These are phyloP conservation scores for Cryptotermes secundus DNA, from an alignment of 1,140 invertebrate genomes.

Conservation along the genomic window DNA sequence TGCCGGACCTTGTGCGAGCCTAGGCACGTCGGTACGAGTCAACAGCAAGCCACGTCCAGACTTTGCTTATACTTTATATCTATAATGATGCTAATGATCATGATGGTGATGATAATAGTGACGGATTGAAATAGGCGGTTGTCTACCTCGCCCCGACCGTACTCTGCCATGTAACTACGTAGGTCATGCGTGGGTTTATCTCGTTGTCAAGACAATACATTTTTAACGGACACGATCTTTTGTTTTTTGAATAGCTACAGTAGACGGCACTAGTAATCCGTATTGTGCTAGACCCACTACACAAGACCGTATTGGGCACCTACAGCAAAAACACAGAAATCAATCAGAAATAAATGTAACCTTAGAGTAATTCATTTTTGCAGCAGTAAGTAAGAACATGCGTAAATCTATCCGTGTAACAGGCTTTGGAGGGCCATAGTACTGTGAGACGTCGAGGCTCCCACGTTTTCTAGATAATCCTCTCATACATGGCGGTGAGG, in stretches of 20 bases:
- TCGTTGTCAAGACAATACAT: conserved; percentile 16
- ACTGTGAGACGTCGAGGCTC: no score
- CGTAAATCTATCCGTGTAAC: no score
- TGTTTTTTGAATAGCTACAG: background rate
- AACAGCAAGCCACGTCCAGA: background rate
- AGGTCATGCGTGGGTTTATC: background rate
- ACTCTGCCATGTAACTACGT: background rate
- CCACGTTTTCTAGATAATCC: no score
- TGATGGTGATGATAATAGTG: background rate
- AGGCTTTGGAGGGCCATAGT: no score
- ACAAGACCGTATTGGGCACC: background rate
- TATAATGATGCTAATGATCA: background rate
- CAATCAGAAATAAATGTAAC: no score
- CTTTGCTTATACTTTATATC: background rate
- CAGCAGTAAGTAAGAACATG: no score
- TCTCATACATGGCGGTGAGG: no score
- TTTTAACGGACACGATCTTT: background rate
- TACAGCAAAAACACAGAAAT: no score
- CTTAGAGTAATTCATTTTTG: no score
- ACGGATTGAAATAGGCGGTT: conserved; percentile 15
- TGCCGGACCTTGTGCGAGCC: background rate
- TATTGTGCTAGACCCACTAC: background rate
- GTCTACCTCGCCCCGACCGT: background rate
- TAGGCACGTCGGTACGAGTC: background rate
- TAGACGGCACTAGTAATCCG: no score